Base-by-base conservation (phyloP, 2,113 vertebrate genomes). In the Thamnophis sirtalis region DNA sequence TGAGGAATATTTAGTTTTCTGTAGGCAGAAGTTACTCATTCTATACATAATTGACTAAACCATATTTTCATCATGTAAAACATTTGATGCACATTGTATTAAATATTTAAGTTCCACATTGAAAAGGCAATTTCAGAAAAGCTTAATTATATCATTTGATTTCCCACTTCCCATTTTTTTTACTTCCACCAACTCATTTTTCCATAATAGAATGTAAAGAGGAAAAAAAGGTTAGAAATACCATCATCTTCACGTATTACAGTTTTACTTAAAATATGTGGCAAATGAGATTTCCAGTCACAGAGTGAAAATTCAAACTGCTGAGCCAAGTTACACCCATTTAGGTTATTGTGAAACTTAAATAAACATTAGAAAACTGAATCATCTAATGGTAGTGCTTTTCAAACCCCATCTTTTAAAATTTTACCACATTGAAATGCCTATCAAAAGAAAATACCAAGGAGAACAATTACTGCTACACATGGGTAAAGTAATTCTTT, bases 261-360 rank as follows among this genome's bases (percentile, higher is more conserved):
- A 68, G 43, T 93, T 96, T 95, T 68, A 53, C 54, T 95, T 87
- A 86, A 94, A 95, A 90, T 68, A 28, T 43, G 91, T 58, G 93
- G 88, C 90, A 88, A 94, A 93, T 58, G n/a, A 94, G 89, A 90
- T 5, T 1, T 91, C 91, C 60, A 93, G 10, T 89, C 94, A 80
- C 73, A 49, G 15, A 2, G 92, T 28, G 55, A 93, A 60, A 93
- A 91, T 0, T 50, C 68, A 92, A 91, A 88, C 50, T 0, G 0
- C 94, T 87, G 91, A 90, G 93, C 53, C 4, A 1, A 55, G 92
- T 91, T 0, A 0, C 38, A 93, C 5, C 10, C 73, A 92, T 17
- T 7, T 8, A 1, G 9, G 43, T 49, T 92, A 73, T 87, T 95
- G 90, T 90, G 11, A 93, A 94, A 92, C 87, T 93, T 86, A 89